Percentiles rank a stretch among this genome's conserved stretches.
These are phyloP conservation scores for Rafetus swinhoei DNA, from an alignment of 2,113 vertebrate species.

Conservation along the genomic window DNA sequence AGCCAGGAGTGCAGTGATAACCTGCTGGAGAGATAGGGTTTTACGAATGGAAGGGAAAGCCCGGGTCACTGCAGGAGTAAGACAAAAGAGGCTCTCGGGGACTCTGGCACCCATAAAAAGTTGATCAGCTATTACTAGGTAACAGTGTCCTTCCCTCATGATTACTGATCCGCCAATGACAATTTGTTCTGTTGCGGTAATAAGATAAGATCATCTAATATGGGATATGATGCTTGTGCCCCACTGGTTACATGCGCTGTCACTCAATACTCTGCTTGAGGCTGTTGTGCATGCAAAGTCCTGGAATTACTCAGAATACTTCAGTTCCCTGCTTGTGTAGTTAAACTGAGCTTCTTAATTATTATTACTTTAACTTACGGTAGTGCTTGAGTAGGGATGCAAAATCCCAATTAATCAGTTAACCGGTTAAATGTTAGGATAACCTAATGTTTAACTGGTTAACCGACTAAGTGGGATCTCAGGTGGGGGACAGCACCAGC, in stretches of 20 bases:
- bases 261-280: background rate
- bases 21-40: background rate
- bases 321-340: background rate
- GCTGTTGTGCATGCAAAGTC: constrained; percentile 14
- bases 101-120: background rate
- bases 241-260: accelerated
- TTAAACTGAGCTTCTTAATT: background rate
- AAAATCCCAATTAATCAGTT: no score
- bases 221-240: background rate
- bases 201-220: background rate
- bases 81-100: background rate
- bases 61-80: background rate
- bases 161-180: constrained; percentile 32
- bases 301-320: background rate
- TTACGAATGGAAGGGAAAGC: background rate
- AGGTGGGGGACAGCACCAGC: no score
- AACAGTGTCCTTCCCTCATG: constrained; percentile 7
- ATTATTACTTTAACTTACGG: background rate
- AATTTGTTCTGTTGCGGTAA: constrained; percentile 46
- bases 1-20: background rate
- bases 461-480: no score
- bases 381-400: accelerated
- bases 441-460: no score
- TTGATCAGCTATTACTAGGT: constrained; percentile 49
- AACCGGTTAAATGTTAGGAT: no score